These are phyloP conservation scores for Schlechtendalia chinensis DNA, from an alignment of 1,140 invertebrate genomes.

Conservation along the genomic window DNA sequence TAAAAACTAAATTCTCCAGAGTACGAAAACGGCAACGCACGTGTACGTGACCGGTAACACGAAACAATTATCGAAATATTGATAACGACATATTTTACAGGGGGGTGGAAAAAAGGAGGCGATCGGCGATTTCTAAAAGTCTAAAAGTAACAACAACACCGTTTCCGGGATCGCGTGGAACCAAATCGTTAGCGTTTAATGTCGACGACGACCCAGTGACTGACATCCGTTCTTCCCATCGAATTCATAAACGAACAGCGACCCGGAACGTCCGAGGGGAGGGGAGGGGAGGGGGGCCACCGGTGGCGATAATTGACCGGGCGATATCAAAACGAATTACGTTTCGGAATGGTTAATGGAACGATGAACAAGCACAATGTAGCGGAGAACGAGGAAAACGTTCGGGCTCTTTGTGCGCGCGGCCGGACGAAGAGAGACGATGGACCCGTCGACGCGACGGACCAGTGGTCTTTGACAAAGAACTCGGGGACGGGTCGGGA, in stretches of 20 bases:
- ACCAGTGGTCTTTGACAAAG: slow-evolving; percentile 49
- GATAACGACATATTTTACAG: too few species aligned
- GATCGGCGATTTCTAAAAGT: too few species aligned
- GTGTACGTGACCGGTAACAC: too few species aligned
- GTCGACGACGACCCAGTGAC: slow-evolving; percentile 24
- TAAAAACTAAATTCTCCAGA: too few species aligned
- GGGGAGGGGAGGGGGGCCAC: slow-evolving; percentile 12
- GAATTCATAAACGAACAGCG: slow-evolving; percentile 11
- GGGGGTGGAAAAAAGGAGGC: too few species aligned
- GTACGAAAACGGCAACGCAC: too few species aligned
- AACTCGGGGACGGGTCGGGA: neutral
- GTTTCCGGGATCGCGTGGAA: neutral
- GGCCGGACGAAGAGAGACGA: slow-evolving; percentile 47
- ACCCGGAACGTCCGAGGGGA: neutral
- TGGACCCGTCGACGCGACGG: slow-evolving; percentile 44
- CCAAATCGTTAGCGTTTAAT: neutral
- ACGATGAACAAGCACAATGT: slow-evolving; percentile 46
- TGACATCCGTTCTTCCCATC: slow-evolving; percentile 46
- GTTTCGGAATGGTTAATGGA: slow-evolving; percentile 40
- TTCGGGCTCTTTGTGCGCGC: slow-evolving; percentile 42
- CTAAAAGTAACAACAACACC: too few species aligned
- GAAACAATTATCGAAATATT: too few species aligned
- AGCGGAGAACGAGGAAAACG: neutral
- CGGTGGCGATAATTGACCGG: slow-evolving; percentile 48
- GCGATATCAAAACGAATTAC: slow-evolving; percentile 45